Evolutionary conservation across 1,140 invertebrate genomes (phyloP).

Genomic region (Leptinotarsa texana): DNA sequence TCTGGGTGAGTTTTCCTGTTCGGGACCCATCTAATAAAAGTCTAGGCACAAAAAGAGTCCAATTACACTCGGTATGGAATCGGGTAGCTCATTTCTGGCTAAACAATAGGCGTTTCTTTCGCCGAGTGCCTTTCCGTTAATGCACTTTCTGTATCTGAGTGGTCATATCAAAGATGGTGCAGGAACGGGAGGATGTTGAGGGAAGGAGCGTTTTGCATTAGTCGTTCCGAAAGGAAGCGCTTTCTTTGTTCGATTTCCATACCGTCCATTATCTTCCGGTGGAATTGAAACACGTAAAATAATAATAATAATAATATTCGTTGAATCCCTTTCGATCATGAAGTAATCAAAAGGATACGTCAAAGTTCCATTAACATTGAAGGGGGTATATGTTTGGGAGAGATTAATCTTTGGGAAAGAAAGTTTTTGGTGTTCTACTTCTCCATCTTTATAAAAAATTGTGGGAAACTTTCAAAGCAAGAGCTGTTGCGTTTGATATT

Average conservation of each 20-base stretch:
- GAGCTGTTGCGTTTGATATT: too few relatives aligned
- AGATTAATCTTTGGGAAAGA: too few relatives aligned
- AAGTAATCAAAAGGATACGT: too few relatives aligned
- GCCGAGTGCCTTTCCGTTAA: slow-evolving; percentile 4
- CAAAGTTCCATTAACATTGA: too few relatives aligned
- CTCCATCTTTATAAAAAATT: too few relatives aligned
- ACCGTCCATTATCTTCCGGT: neutral
- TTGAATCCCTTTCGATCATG: too few relatives aligned
- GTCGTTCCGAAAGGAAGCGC: neutral
- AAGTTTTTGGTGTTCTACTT: too few relatives aligned
- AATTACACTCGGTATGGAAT: slow-evolving; percentile 15
- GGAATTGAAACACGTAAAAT: neutral
- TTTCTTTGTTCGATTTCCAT: neutral
- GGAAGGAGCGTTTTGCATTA: slow-evolving; percentile 5
- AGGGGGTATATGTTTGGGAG: too few relatives aligned
- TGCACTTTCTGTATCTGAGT: slow-evolving; percentile 21
- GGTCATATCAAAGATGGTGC: slow-evolving; percentile 19
- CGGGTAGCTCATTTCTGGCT: slow-evolving; percentile 18
- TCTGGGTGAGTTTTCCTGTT: slow-evolving; percentile 23
- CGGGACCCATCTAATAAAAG: slow-evolving; percentile 24
- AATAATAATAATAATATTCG: too few relatives aligned
- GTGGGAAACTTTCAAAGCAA: too few relatives aligned
- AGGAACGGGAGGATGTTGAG: neutral
- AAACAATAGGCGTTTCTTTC: slow-evolving; percentile 22
- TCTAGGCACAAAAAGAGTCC: slow-evolving; percentile 25